A percentile compares a stretch with the other conserved stretches of the same genome.
Conservation (phyloP, 2,888 invertebrate species). For the Tinea pellionella region DNA sequence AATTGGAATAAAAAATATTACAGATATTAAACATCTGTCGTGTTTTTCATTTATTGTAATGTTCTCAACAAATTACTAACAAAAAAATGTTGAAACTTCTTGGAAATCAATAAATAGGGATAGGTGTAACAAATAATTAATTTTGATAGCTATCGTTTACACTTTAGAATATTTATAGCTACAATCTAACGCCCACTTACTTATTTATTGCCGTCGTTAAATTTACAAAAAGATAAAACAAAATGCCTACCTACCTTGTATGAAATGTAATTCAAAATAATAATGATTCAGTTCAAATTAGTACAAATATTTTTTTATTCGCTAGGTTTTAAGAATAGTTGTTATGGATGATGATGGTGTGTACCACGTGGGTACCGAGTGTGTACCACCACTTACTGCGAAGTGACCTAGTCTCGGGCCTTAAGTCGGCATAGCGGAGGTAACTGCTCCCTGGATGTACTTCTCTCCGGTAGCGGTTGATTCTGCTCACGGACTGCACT, state of each 20-base stretch:
- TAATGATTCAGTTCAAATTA: not conserved
- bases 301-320: not conserved
- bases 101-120: constrained; percentile 45
- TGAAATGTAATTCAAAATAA: not conserved
- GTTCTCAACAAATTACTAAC: not conserved
- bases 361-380: too few relatives aligned
- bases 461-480: too few relatives aligned
- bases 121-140: constrained; percentile 42
- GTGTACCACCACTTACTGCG: too few relatives aligned
- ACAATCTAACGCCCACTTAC: constrained; percentile 34
- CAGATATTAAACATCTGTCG: not conserved
- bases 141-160: constrained; percentile 43
- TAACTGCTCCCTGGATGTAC: too few relatives aligned
- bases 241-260: not conserved
- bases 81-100: not conserved
- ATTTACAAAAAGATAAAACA: not conserved
- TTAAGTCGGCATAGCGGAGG: too few relatives aligned
- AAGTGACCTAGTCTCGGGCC: too few relatives aligned
- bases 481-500: too few relatives aligned
- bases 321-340: too few relatives aligned
- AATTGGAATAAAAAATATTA: too few relatives aligned
- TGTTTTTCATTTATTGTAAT: not conserved
- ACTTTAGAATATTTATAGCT: constrained; percentile 39
- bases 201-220: constrained; percentile 1
- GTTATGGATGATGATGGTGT: too few relatives aligned